Conservation (phyloP, 1,140 invertebrate species). For the Anthonomus grandis region DNA sequence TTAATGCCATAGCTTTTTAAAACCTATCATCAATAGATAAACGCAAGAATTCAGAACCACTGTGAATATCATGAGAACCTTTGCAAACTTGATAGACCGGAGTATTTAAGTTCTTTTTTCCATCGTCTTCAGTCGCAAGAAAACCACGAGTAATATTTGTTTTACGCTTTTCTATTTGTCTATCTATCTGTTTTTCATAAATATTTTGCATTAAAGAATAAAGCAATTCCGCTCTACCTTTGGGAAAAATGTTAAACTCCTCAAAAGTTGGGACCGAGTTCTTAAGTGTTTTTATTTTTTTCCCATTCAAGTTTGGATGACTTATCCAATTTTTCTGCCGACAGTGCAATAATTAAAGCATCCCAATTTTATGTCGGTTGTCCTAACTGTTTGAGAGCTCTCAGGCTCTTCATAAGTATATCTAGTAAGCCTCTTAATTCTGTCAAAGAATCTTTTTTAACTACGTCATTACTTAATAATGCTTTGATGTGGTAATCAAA, state of each 20-base stretch:
- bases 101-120: not conserved
- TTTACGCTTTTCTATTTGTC: not conserved
- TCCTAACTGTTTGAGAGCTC: not conserved
- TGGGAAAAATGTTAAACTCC: not conserved
- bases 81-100: not conserved
- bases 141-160: not conserved
- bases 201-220: no score
- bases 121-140: not conserved
- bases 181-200: not conserved
- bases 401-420: not conserved
- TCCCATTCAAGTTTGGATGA: not conserved
- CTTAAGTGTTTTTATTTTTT: no score
- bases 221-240: not conserved
- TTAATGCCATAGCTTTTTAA: not conserved
- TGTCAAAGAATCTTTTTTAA: not conserved
- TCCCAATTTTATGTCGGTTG: not conserved
- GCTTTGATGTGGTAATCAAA: conserved; percentile 20
- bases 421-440: not conserved
- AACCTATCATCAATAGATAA: not conserved
- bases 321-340: not conserved
- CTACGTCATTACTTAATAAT: conserved; percentile 6
- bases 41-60: not conserved
- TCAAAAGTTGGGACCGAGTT: not conserved
- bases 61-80: not conserved
- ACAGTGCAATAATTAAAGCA: not conserved